A percentile compares a stretch with the other conserved stretches of the same genome.
Evolutionary conservation across 2,113 vertebrate species (phyloP).

Genomic region (Brevimyrus niger): DNA sequence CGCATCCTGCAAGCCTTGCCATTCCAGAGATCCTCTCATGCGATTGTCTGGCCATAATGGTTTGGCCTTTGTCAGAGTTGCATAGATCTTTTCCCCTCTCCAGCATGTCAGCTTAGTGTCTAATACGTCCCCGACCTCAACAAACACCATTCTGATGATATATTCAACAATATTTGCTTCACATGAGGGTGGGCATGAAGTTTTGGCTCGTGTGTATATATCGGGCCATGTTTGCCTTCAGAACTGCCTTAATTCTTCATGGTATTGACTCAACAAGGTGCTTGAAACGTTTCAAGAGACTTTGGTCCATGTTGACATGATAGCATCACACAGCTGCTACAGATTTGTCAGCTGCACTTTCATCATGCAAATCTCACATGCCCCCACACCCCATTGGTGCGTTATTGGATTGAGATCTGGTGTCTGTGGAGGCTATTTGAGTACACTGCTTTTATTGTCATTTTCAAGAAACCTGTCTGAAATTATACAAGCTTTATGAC

Average conservation of each 20-base stretch:
- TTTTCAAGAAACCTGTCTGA: not conserved
- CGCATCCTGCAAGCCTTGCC: not conserved
- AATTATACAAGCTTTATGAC: not conserved
- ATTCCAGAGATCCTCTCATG: not conserved
- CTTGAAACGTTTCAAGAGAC: too few species aligned
- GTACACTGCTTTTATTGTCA: not conserved
- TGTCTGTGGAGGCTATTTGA: not conserved
- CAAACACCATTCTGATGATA: too few species aligned
- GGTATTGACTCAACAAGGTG: too few species aligned
- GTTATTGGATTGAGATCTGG: not conserved
- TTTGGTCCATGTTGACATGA: too few species aligned
- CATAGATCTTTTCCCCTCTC: not conserved
- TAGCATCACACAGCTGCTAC: too few species aligned
- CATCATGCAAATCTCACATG: not conserved
- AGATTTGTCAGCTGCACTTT: too few species aligned
- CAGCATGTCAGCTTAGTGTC: not conserved
- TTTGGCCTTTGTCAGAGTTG: not conserved
- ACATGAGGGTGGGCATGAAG: too few species aligned
- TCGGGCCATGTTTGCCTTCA: too few species aligned
- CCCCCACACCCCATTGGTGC: not conserved
- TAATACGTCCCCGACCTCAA: not conserved
- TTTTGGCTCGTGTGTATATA: too few species aligned
- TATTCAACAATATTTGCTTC: too few species aligned
- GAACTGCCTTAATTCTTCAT: too few species aligned
- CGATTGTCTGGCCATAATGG: not conserved